Percentiles rank a stretch among this genome's conserved stretches.
Conservation (phyloP, 1,140 invertebrate species). For the Ostrea edulis region DNA sequence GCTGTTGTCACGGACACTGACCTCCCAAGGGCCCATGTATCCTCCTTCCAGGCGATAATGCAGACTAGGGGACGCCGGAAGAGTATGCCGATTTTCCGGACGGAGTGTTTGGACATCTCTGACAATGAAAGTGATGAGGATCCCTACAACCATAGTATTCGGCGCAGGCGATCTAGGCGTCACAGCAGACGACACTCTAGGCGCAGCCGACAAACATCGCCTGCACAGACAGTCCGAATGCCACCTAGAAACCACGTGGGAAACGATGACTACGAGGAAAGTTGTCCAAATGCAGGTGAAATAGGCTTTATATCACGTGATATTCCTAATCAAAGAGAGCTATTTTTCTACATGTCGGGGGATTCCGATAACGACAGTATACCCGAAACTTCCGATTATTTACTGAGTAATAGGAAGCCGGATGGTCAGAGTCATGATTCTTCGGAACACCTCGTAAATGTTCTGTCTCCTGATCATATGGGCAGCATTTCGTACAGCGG, state of each 20-base stretch:
- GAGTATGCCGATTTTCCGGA: slow-evolving; percentile 41
- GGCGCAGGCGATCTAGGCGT: background rate
- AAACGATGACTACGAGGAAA: background rate
- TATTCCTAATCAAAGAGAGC: background rate
- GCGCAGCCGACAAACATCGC: background rate
- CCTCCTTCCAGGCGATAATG: slow-evolving; percentile 29
- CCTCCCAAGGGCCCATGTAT: background rate
- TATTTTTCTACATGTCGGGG: slow-evolving; percentile 9
- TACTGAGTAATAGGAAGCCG: slow-evolving; percentile 8
- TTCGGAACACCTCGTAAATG: slow-evolving; percentile 29
- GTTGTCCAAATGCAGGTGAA: background rate
- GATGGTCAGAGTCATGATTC: slow-evolving; percentile 30
- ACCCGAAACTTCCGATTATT: background rate
- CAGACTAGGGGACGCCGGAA: background rate
- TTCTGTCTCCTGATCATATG: slow-evolving; percentile 13
- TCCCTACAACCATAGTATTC: background rate
- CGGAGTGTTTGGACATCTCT: slow-evolving; percentile 17
- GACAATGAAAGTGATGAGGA: slow-evolving; percentile 41
- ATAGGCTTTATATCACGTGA: background rate
- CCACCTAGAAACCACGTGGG: background rate
- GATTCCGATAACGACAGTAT: slow-evolving; percentile 12
- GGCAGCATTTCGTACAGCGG: background rate
- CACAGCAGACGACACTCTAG: slow-evolving; percentile 22
- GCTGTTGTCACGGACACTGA: slow-evolving; percentile 11
- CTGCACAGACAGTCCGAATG: background rate